Percentiles rank a stretch among this genome's conserved stretches.
These are phyloP conservation scores for Pycnonotus jocosus DNA, from an alignment of 2,113 vertebrate genomes.

Conservation along the genomic window DNA sequence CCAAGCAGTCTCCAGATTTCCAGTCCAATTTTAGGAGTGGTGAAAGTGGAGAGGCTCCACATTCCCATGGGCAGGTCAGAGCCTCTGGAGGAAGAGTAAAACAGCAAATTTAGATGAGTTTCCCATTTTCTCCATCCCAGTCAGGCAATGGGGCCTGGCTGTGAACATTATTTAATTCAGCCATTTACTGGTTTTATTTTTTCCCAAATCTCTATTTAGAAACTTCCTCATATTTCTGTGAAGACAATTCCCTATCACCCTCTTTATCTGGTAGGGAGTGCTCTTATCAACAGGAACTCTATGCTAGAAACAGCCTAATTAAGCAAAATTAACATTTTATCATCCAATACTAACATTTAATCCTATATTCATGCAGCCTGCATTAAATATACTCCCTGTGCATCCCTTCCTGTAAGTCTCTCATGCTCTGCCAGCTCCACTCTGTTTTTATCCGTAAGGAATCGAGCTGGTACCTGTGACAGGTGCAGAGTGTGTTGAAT, in stretches of 20 bases:
- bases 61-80: background rate
- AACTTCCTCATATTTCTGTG: background rate
- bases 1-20: background rate
- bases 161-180: background rate
- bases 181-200: background rate
- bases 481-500: conserved; percentile 55
- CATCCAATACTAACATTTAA: conserved; percentile 2
- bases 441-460: conserved; percentile 51
- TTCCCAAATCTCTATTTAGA: background rate
- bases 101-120: background rate
- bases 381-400: conserved; percentile 12
- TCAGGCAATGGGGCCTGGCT: background rate
- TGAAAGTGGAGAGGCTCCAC: background rate
- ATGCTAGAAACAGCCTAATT: conserved; percentile 39
- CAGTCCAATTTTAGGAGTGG: rapidly evolving
- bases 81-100: background rate
- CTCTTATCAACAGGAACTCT: conserved; percentile 18
- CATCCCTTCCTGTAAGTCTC: conserved; percentile 22
- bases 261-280: background rate
- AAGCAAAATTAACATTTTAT: conserved; percentile 54
- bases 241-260: background rate
- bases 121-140: background rate
- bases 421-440: conserved; percentile 59
- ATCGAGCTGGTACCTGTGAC: conserved; percentile 61
- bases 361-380: conserved; percentile 31